phyloP scores from a whole-genome alignment of 1,140 invertebrate species.

The Argopecten irradians region DNA sequence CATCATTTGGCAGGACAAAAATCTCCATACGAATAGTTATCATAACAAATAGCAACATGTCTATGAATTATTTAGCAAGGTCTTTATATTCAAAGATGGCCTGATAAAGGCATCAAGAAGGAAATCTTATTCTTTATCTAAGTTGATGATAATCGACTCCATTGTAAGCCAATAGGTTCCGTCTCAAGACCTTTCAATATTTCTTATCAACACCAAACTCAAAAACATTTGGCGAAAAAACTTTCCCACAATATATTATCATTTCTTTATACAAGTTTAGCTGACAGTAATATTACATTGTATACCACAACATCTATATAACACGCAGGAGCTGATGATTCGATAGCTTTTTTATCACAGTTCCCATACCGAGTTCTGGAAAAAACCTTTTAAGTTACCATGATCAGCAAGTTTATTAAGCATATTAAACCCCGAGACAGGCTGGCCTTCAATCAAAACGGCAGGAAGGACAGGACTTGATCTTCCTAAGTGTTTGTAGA shows the following conservation, averaged over 20 bases:
- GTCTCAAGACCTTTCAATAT: neutral
- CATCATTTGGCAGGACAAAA: neutral
- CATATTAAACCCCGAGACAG: neutral
- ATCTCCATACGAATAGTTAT: neutral
- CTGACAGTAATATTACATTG: neutral
- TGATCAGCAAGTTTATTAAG: neutral
- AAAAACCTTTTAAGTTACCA: slow-evolving; percentile 1
- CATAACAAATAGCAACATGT: neutral
- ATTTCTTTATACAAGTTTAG: neutral
- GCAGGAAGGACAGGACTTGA: neutral
- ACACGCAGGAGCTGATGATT: neutral
- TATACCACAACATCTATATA: neutral
- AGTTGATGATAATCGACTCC: neutral
- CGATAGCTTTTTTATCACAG: neutral
- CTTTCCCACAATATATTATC: neutral
- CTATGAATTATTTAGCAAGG: slow-evolving; percentile 11
- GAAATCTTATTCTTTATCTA: neutral
- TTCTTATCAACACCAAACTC: neutral
- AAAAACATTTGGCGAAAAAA: neutral
- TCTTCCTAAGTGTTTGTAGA: neutral
- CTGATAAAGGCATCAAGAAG: neutral
- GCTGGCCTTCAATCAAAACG: neutral
- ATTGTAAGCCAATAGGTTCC: neutral
- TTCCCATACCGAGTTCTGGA: neutral
- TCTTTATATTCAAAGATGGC: neutral